Percentiles rank a stretch among this genome's conserved stretches.
phyloP scores from a whole-genome alignment of 2,797 vertebrate genomes.

The Tokudaia tokunoshimensis region DNA sequence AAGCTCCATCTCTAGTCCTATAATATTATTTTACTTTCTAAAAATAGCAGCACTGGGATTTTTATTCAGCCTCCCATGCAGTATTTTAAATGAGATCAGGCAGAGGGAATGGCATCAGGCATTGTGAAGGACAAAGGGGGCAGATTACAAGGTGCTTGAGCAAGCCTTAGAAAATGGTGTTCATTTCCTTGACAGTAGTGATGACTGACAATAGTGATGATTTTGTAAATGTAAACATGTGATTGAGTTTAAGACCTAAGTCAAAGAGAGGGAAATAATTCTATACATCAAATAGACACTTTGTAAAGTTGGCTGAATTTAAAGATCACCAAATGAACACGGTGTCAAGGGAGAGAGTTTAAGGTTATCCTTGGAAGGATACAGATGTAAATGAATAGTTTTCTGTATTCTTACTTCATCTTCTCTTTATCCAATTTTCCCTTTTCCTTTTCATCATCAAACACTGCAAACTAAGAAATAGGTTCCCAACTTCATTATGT shows the following conservation, averaged over 20 bases:
- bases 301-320: background rate
- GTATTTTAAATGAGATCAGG: background rate
- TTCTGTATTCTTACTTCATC: background rate
- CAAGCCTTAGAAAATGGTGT: background rate
- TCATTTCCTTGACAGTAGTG: background rate
- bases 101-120: background rate
- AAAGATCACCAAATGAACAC: background rate
- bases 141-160: background rate
- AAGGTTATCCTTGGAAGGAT: background rate
- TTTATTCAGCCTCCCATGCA: background rate
- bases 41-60: background rate
- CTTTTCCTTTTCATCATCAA: background rate
- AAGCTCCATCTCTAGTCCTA: background rate
- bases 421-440: background rate
- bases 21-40: background rate
- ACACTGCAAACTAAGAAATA: background rate
- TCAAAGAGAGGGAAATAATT: background rate
- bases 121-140: background rate
- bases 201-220: background rate
- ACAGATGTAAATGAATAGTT: background rate
- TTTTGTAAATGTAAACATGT: background rate
- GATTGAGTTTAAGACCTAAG: background rate
- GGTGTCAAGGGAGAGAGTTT: background rate
- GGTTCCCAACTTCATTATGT: background rate
- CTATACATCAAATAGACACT: background rate